Conservation (phyloP, 2,888 invertebrate species). For the Leptogaster cylindrica region DNA sequence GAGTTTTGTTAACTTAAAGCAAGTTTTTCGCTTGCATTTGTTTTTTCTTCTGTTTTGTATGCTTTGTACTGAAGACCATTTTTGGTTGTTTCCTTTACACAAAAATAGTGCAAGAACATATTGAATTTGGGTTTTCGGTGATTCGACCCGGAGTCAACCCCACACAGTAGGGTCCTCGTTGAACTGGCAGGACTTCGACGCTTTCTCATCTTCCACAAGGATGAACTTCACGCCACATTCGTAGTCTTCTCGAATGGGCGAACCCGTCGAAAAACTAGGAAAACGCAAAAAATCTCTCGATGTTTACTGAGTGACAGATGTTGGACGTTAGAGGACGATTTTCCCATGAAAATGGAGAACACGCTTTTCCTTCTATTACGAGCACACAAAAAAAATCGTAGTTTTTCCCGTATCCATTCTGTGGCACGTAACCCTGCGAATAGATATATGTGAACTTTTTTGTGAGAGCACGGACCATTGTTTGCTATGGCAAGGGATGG, state of each 20-base stretch:
- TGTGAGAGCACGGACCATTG: slow-evolving; percentile 19
- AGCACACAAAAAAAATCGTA: slow-evolving; percentile 14
- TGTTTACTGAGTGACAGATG: slow-evolving; percentile 34
- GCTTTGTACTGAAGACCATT: neutral
- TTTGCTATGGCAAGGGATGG: neutral
- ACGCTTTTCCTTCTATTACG: slow-evolving; percentile 17
- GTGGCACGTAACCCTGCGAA: slow-evolving; percentile 19
- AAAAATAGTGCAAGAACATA: neutral
- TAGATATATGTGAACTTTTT: neutral
- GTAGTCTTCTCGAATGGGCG: neutral
- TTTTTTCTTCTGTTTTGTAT: slow-evolving; percentile 4
- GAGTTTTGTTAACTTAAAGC: no score
- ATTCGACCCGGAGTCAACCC: neutral
- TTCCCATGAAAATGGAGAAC: slow-evolving; percentile 24
- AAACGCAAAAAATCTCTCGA: neutral
- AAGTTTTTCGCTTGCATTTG: no score
- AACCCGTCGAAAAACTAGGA: neutral
- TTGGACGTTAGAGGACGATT: slow-evolving; percentile 26
- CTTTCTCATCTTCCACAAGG: slow-evolving; percentile 35
- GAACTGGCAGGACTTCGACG: neutral
- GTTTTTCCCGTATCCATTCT: slow-evolving; percentile 27
- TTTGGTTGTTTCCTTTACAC: neutral
- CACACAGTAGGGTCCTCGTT: neutral
- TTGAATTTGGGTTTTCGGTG: neutral
- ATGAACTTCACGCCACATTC: slow-evolving; percentile 18